Evolutionary conservation across 1,140 invertebrate species (phyloP).

Genomic region (Bilobella aurantiaca): DNA sequence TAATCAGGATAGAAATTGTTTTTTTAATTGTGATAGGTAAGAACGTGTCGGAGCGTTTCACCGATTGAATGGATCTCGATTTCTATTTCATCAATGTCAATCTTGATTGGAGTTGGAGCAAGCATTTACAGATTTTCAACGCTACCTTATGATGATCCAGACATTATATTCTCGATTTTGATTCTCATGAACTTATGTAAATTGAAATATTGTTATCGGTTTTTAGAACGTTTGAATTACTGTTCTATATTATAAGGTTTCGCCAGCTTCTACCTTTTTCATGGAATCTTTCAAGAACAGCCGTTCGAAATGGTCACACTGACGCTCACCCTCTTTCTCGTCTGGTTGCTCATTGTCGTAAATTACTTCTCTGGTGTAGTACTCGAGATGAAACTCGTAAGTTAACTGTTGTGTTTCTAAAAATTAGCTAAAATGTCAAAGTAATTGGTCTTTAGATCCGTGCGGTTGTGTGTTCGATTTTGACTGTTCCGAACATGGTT

Average conservation of each 20-base stretch:
- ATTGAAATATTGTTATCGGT: background rate
- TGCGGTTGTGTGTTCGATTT: slow-evolving; percentile 13
- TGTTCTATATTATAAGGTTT: slow-evolving; percentile 24
- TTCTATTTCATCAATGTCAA: background rate
- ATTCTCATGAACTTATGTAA: slow-evolving; percentile 24
- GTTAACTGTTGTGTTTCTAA: background rate
- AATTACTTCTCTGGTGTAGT: slow-evolving; percentile 17
- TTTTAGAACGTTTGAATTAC: background rate
- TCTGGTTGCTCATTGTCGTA: slow-evolving; percentile 23
- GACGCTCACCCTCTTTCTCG: background rate
- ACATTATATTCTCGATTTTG: slow-evolving; percentile 22
- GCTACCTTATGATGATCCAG: slow-evolving; percentile 8
- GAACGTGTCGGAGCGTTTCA: slow-evolving; percentile 18
- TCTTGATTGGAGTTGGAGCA: slow-evolving; percentile 17
- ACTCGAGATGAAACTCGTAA: slow-evolving; percentile 23
- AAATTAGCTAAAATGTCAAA: background rate
- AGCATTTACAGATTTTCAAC: slow-evolving; percentile 20
- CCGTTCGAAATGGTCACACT: slow-evolving; percentile 26
- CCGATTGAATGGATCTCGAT: slow-evolving; percentile 24
- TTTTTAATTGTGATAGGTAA: slow-evolving; percentile 16
- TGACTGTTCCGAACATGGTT: slow-evolving; percentile 18
- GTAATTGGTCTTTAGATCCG: slow-evolving; percentile 17
- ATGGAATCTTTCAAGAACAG: slow-evolving; percentile 33
- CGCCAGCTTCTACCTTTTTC: slow-evolving; percentile 25
- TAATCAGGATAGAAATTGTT: too few relatives aligned